Evolutionary conservation across 1,140 invertebrate species (phyloP).

Genomic region (Radopholus similis): DNA sequence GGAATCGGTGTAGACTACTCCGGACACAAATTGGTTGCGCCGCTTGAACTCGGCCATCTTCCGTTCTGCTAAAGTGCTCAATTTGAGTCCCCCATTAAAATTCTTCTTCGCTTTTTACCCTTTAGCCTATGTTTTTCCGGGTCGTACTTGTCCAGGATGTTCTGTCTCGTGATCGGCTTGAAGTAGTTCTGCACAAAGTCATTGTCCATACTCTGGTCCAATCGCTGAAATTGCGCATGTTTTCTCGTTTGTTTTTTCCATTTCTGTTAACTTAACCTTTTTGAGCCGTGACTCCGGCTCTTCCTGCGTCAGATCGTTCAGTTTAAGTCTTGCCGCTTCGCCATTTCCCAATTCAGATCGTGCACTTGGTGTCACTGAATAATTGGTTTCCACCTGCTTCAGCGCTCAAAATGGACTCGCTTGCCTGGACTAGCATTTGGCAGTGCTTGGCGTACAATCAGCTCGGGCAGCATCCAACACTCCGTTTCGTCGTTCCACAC

Average conservation of each 20-base stretch:
- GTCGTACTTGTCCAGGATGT: conserved; percentile 45
- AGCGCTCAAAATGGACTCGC: not conserved
- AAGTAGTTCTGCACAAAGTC: conserved; percentile 73
- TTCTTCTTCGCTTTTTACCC: conserved; percentile 9
- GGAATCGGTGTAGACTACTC: conserved; percentile 56
- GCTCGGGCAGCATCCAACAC: conserved; percentile 73
- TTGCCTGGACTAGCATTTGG: conserved; percentile 8
- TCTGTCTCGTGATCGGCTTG: conserved; percentile 62
- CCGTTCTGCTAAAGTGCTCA: conserved; percentile 32
- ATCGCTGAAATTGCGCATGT: conserved; percentile 63
- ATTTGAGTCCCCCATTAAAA: conserved; percentile 10
- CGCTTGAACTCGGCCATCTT: not conserved
- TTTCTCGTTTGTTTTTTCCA: conserved; percentile 15
- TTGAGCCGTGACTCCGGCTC: conserved; percentile 33
- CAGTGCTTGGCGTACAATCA: conserved; percentile 68
- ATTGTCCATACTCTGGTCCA: conserved; percentile 66
- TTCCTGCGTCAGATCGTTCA: not conserved
- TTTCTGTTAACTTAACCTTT: conserved; percentile 29
- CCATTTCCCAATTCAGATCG: not conserved
- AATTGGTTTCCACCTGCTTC: conserved; percentile 2
- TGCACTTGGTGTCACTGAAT: conserved; percentile 9
- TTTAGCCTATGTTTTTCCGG: conserved; percentile 23
- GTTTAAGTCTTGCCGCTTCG: not conserved
- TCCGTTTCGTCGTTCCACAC: conserved; percentile 74
- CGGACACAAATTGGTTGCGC: conserved; percentile 11